A percentile compares a stretch with the other conserved stretches of the same genome.
Evolutionary conservation across 2,888 invertebrate genomes (phyloP).

Genomic region (Polia nebulosa): DNA sequence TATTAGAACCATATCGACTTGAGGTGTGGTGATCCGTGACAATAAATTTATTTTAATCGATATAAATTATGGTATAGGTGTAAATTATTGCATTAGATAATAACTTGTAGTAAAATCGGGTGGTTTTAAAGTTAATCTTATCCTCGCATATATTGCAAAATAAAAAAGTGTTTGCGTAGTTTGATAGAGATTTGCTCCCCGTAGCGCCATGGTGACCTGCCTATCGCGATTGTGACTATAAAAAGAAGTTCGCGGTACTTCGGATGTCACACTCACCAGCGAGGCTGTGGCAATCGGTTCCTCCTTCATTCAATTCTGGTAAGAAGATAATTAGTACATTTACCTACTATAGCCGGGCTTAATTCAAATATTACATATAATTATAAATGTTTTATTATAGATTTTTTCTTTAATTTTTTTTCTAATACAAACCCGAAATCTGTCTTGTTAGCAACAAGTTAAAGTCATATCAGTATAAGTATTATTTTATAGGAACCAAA

Average conservation of each 20-base stretch:
- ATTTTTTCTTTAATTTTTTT: too few species aligned
- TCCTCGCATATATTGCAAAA: background rate
- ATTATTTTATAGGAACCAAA: too few species aligned
- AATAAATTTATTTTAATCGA: constrained; percentile 22
- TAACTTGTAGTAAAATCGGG: background rate
- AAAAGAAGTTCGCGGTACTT: constrained; percentile 18
- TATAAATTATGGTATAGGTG: constrained; percentile 1
- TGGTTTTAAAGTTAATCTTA: constrained; percentile 27
- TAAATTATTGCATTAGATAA: constrained; percentile 9
- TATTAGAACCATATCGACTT: background rate
- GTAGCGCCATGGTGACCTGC: constrained; percentile 18
- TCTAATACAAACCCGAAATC: too few species aligned
- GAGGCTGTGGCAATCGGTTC: constrained; percentile 23
- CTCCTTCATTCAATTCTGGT: constrained; percentile 22
- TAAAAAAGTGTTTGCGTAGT: background rate
- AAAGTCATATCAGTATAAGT: too few species aligned
- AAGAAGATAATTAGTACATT: constrained; percentile 14
- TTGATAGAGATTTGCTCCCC: constrained; percentile 24
- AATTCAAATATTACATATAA: too few species aligned
- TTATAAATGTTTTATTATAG: too few species aligned
- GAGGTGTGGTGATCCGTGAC: constrained; percentile 19
- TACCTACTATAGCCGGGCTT: background rate
- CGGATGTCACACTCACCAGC: constrained; percentile 20
- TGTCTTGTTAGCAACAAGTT: too few species aligned
- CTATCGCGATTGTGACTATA: constrained; percentile 40